Percentiles rank a stretch among this genome's conserved stretches.
phyloP scores from a whole-genome alignment of 2,113 vertebrate genomes.

The Melanerpes aurifrons region DNA sequence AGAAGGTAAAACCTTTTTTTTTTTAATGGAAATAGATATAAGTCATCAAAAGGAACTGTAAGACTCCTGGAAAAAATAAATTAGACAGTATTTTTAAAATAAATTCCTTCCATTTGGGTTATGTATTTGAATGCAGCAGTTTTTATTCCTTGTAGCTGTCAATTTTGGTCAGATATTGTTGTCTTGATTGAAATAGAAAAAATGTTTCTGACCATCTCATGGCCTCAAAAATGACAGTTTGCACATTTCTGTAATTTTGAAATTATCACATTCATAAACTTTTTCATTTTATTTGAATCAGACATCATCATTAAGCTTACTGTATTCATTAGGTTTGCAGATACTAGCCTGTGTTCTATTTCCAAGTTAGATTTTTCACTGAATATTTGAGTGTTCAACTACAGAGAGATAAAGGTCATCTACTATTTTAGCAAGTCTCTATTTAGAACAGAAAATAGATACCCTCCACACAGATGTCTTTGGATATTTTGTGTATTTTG shows the following conservation, averaged over 20 bases:
- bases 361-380: not conserved
- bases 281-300: not conserved
- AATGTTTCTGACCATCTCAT: not conserved
- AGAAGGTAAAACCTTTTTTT: too few species aligned
- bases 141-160: not conserved
- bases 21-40: not conserved
- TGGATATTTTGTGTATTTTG: not conserved
- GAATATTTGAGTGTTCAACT: not conserved
- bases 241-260: not conserved
- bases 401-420: not conserved
- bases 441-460: not conserved
- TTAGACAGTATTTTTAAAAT: not conserved
- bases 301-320: not conserved
- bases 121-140: not conserved
- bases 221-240: not conserved
- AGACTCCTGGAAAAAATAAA: not conserved
- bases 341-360: not conserved
- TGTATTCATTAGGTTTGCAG: not conserved
- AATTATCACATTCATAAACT: not conserved
- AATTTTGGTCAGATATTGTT: not conserved
- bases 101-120: not conserved
- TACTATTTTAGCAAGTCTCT: not conserved
- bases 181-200: not conserved
- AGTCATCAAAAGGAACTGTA: not conserved
- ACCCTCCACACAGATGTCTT: not conserved